Evolutionary conservation across 2,797 vertebrate genomes (phyloP).

Genomic region (Anisognathus igniventris): DNA sequence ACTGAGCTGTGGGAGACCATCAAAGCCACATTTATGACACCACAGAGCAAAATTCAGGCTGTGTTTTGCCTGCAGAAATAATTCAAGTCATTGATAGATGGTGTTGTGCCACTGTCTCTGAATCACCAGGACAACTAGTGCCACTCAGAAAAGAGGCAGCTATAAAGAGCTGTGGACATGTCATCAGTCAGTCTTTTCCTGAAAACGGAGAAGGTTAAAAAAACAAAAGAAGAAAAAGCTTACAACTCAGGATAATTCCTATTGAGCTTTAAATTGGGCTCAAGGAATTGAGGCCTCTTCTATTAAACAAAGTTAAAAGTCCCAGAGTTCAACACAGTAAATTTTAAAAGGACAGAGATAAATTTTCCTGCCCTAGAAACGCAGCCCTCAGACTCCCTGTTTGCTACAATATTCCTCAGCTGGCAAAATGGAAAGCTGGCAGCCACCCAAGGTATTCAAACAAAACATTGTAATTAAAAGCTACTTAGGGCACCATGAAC

Average conservation of each 20-base stretch:
- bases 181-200: neutral
- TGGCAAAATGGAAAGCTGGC: conserved; percentile 30
- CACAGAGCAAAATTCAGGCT: neutral
- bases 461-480: conserved; percentile 49
- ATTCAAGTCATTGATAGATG: neutral
- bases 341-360: neutral
- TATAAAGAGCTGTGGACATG: neutral
- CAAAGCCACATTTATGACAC: neutral
- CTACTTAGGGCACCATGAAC: conserved; percentile 10
- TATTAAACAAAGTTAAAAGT: neutral
- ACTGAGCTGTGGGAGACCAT: neutral
- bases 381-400: neutral
- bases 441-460: conserved; percentile 14
- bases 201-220: neutral
- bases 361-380: conserved; percentile 14
- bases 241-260: neutral
- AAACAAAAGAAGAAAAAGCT: neutral
- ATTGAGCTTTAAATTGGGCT: neutral
- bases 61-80: neutral
- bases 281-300: neutral
- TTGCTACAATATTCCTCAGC: neutral
- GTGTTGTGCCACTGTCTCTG: neutral
- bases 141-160: neutral
- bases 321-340: neutral
- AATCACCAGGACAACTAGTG: neutral